Evolutionary conservation across 2,797 vertebrate species (phyloP), one percentile per base, ranked within the genome.

Genomic region (Enteromius trimaculatus): DNA sequence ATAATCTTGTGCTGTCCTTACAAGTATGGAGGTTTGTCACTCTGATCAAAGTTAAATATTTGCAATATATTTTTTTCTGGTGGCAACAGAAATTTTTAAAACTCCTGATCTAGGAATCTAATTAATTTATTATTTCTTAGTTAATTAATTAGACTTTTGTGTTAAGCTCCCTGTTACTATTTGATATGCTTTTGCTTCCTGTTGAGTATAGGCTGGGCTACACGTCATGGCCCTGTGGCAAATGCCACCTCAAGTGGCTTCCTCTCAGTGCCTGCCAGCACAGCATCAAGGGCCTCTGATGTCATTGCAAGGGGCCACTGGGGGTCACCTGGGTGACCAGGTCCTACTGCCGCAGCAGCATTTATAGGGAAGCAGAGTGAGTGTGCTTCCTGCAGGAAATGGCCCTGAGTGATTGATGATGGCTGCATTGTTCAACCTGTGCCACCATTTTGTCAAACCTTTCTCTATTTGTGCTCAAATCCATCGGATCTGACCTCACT

Each of bases 321-420:
- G 62, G 37, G 77, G 78, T 83, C 72, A 84, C 16, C 71, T 72
- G 66, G 62, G 58, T 81, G 80, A 86, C 31, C 77, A 70, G 51
- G 31, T 17, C 62, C 62, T 76, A 37, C 19, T 13, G 77, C 79
- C 34, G 23, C 64, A 75, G 14, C 44, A 62, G 83, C 9, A 4
- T 58, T 31, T 69, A 37, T 37, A 16, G 62, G 76, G 42, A 78
- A 71, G 76, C 42, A 65, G 77, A 82, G 62, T 65, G 49, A 60
- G 53, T 70, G 55, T 84, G 83, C 90, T 95, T 96, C 91, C 92
- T 93, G 81, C 86, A 91, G 95, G 94, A 95, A 95, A 91, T 81
- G 88, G 81, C 89, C 82, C 81, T 84, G 89, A 90, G 92, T 93
- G 93, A 93, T 92, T 92, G 90, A 94, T 91, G 90, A 91, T 88